Evolutionary conservation across 2,888 invertebrate genomes (phyloP), one percentile per base, ranked within the genome.

Genomic region (Lysandra coridon): DNA sequence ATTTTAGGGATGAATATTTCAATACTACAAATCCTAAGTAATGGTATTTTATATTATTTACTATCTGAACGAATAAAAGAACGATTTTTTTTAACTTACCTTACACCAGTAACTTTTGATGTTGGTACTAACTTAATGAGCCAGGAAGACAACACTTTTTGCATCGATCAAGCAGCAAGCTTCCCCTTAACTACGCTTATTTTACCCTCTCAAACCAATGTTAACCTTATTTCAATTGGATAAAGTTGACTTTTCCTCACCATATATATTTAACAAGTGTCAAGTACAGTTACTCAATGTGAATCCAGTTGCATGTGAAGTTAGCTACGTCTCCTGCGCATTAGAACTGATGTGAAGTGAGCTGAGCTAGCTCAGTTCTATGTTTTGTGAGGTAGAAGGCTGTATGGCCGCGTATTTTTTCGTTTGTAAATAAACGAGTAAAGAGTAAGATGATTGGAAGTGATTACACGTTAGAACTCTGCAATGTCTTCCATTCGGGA

Each of bases 401-500:
- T 83, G 83, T 82, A 79, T 83, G 37, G 37, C 78, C 64, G 75
- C 80, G 14, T 74, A 82, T 84, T 84, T 83, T 83, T 82, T 80
- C 82, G 79, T 85, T 85, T 85, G 85, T 81, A 81, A 75, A 79
- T 81, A 49, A 83, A 81, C 78, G 81, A 82, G 81, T 83, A 83
- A 80, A 64, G 78, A 37, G 64, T 53, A 96, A 92, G 86, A 97
- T 97, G 97, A 96, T 97, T 83, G 96, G 97, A 79, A 97, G 97
- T 87, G 98, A 98, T 87, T 98, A 98, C 91, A 96, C 97, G 78
- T 95, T 98, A 87, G 98, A 98, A 88, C 95, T 98, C 84, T 96
- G 97, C 86, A 98, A 98, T 91, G 97, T 98, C 80, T 98, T 97
- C 87, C 98, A 98, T 89, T 98, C 98, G 57, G 98, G 98, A 81